A percentile compares a stretch with the other conserved stretches of the same genome.
Evolutionary conservation across 2,888 invertebrate genomes (phyloP).

Genomic region (Acanthosepion esculentum): DNA sequence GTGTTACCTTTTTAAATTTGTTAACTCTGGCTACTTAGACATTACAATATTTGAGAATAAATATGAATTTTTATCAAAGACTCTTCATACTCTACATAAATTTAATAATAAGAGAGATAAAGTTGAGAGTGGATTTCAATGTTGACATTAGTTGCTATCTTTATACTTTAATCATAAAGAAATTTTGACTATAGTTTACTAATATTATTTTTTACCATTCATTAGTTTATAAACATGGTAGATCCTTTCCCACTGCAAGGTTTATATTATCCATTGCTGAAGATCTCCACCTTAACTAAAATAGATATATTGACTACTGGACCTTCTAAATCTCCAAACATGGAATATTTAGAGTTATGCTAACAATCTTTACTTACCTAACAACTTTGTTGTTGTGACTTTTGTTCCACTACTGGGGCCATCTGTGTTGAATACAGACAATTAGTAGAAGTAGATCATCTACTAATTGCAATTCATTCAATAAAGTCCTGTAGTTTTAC

Average conservation of each 20-base stretch:
- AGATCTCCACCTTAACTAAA: background rate
- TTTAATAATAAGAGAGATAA: background rate
- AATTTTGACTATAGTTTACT: background rate
- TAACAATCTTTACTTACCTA: too few relatives aligned
- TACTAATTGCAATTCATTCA: background rate
- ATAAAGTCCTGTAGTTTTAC: background rate
- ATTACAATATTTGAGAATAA: background rate
- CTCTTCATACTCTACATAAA: background rate
- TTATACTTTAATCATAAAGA: background rate
- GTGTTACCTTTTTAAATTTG: background rate
- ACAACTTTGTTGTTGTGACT: too few relatives aligned
- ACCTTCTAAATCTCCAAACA: background rate
- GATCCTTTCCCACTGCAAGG: background rate
- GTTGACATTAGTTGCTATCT: background rate
- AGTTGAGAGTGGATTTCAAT: background rate
- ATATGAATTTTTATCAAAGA: background rate
- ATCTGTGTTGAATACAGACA: background rate
- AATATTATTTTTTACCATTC: background rate
- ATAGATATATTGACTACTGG: background rate
- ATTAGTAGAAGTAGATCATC: background rate
- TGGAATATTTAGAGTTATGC: too few relatives aligned
- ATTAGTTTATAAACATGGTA: background rate
- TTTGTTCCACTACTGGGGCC: background rate
- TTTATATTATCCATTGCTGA: background rate
- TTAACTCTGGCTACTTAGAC: background rate